Base-by-base conservation (phyloP, 1,140 invertebrate genomes). In the Heliconius hermathena region DNA sequence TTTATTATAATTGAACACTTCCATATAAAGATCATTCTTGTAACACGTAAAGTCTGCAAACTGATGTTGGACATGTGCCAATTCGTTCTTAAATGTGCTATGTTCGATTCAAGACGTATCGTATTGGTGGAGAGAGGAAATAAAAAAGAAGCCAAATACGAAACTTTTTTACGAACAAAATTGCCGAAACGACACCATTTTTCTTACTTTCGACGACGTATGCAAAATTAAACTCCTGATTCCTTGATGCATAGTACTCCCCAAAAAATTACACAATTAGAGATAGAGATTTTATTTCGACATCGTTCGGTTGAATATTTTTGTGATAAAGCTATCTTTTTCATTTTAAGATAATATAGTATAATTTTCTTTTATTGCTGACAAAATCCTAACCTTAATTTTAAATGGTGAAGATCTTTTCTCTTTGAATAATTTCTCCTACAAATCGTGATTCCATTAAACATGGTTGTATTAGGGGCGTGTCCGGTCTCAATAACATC, bases 31-130 rank as follows among this genome's bases (percentile, higher is more conserved):
- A 66, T 29, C 60, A 66, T 66, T 66, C 60, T 29, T 66, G 60
- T 66, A 66, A 66, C 60, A 66, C 60, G 22, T 66, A 66, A 29
- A 66, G 13, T 16, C 60, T 66, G 60, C 60, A 66, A 54, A 41
- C 52, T 74, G 77, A 74, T 76, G 49, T 29, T 80, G 79, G 79
- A 22, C 71, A 33, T 73, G 20, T 60, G 79, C 79, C 79, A 80
- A 57, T 77, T 77, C 41, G 77, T 2, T 73, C 57, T 74, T 66
- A 52, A 73, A 66, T 74, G 54, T 57, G 36, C n/a, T 73, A 73
- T 80, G 71, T 33, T 18, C 16, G 52, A 80, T 76, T 71, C 73
- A 52, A 76, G 52, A 57, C 72, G 60, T 79, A 79, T 79, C 73
- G 54, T 13, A 66, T 26, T 9, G 22, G n/a, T 20, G n/a, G 5